Evolutionary conservation across 2,888 invertebrate genomes (phyloP), one percentile per base, ranked within the genome.

Genomic region (Dendrolimus pini): DNA sequence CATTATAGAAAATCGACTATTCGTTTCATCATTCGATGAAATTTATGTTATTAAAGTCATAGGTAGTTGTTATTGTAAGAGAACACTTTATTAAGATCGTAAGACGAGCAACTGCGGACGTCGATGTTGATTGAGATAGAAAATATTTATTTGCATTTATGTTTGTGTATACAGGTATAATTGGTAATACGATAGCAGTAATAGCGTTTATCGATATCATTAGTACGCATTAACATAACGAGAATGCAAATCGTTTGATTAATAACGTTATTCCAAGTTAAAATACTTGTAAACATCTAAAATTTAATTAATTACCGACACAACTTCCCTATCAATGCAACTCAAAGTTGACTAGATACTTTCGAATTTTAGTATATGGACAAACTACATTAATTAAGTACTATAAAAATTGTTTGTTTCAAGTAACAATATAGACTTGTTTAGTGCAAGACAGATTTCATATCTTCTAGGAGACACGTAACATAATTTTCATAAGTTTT

Each of bases 1-100:
- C 72, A 82, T 83, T 84, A 85, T 69, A 77, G 75, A 78, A 79
- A 77, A 76, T 77, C 74, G 74, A 77, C 79, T 80, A 76, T 80
- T 77, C 77, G 74, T 83, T 84, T 80, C 78, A 65, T 73, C 70
- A 70, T 75, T 71, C 69, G 67, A 74, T 65, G 60, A 62, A 69
- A 75, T 63, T 61, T 60, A 60, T 64, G 65, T 67, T 72, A 66
- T 69, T 65, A 68, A 58, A 56, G 65, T 65, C 64, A 58, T 47
- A 60, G 60, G 63, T 61, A 47, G 47, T 56, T 56, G 65, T 65
- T 64, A 66, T 63, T 54, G 58, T 60, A 60, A 60, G 41, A 59
- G 12, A 53, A 55, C 18, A 56, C 53, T 53, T 53, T 56, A 56
- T 53, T 56, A 56, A 41, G 1, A 41, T 56, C 52, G 41, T 30